Evolutionary conservation across 92 coral and sea anemone genomes (phyloP), one percentile per base, ranked within the genome.

Genomic region (Diadumene lineata): DNA sequence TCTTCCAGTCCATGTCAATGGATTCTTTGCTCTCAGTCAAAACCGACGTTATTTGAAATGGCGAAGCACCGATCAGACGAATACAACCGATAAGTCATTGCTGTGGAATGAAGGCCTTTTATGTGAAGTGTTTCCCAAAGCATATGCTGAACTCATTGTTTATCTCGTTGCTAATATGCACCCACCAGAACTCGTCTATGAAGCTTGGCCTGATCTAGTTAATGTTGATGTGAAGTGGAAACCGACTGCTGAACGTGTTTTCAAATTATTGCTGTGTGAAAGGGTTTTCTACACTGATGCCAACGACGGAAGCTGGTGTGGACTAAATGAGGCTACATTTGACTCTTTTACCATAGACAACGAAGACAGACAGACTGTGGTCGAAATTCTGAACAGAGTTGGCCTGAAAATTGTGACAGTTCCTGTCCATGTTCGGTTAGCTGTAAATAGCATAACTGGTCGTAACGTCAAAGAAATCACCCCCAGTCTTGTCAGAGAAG

Each of bases 1-100:
- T 24, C 86, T 89, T 60, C 94, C 94, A 17, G 88, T 89, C 21
- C 94, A 89, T 65, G 86, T 89, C 24, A 89, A 89, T 60, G 94
- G 94, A 9, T 89, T 86, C 65, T 89, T 89, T 62, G 94, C 94
- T 30, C 57, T 89, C 58, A 86, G 94, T 60, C 94, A 86, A 58
- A 89, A 89, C 75, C 89, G 94, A 43, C 94, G 91, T 46, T 79
- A 89, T 43, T 72, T 89, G 69, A 89, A 89, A 71, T 89, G 87
- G 81, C 93, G 87, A 2, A 74, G 84, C 51, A 86, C 91, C 11
- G 91, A 86, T 38, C 94, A 85, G 66, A 21, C 31, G 18, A 55
- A 70, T 32, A 69, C 79, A 65, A 85, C 94, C 15, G 94, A 89
- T 44, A 85, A 86, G 44, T 80, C 94, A 0, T 56, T 89, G 63